A percentile compares a stretch with the other conserved stretches of the same genome.
These are phyloP conservation scores for Philotrypesis tridentata DNA, from an alignment of 1,140 invertebrate species.

Conservation along the genomic window DNA sequence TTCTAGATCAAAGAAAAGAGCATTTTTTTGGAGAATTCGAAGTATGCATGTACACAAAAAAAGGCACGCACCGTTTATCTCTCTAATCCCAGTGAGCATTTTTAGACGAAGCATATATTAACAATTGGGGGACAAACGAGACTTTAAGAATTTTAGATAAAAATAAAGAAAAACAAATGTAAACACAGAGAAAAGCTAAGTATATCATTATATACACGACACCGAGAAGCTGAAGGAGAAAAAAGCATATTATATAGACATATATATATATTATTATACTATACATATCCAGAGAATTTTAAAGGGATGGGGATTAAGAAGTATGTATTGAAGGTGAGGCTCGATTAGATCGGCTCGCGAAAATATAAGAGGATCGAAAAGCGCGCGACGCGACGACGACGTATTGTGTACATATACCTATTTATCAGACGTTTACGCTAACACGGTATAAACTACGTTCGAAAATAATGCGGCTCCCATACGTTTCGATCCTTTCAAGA, in stretches of 20 bases:
- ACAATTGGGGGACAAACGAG: background rate
- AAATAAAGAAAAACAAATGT: too few species aligned
- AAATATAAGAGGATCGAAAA: background rate
- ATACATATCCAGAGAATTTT: slow-evolving; percentile 21
- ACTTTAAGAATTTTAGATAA: slow-evolving; percentile 13
- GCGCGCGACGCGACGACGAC: background rate
- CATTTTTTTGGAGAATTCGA: too few species aligned
- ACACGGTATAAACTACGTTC: background rate
- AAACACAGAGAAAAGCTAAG: background rate
- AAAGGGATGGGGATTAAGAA: background rate
- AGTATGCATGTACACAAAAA: too few species aligned
- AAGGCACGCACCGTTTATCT: too few species aligned
- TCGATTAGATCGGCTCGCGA: slow-evolving; percentile 16
- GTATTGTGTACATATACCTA: too few species aligned
- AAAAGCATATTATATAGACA: slow-evolving; percentile 16
- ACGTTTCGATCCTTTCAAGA: background rate
- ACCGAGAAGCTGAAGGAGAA: background rate
- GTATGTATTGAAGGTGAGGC: background rate
- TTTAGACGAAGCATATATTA: background rate
- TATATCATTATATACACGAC: slow-evolving; percentile 16
- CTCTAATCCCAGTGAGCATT: background rate
- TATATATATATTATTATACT: slow-evolving; percentile 8
- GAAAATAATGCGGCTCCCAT: background rate
- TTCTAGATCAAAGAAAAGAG: too few species aligned
- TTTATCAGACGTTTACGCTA: background rate